phyloP scores from a whole-genome alignment of 2,797 vertebrate species.

The Ambastaia sidthimunki region DNA sequence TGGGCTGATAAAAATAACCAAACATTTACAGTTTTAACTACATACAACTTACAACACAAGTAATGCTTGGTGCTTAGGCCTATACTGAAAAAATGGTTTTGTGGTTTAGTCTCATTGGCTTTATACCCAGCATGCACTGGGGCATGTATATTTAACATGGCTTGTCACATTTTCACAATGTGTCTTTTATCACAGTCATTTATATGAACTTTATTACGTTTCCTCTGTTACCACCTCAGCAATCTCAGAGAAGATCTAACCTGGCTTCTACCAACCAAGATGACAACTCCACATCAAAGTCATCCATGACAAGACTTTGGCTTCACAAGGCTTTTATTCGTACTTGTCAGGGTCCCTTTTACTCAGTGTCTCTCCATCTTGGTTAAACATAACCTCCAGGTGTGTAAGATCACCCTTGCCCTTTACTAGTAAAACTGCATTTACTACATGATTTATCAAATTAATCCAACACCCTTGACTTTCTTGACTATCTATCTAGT shows the following conservation, averaged over 20 bases:
- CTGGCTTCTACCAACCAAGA: not conserved
- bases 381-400: not conserved
- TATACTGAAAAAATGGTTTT: not conserved
- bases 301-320: not conserved
- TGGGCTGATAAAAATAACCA: not conserved
- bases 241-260: not conserved
- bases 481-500: not conserved
- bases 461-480: constrained; percentile 4
- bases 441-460: not conserved
- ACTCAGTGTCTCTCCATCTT: not conserved
- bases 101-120: not conserved
- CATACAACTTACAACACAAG: no score
- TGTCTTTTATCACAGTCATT: not conserved
- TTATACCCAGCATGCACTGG: not conserved
- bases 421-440: not conserved
- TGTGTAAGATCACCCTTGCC: not conserved
- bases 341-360: not conserved
- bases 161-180: not conserved
- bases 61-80: no score
- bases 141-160: not conserved
- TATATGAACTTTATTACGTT: not conserved
- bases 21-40: no score
- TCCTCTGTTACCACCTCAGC: not conserved
- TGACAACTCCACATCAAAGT: not conserved
- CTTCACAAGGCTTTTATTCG: not conserved